Base-by-base conservation (phyloP, 2,888 invertebrate genomes). In the Selenia dentaria region DNA sequence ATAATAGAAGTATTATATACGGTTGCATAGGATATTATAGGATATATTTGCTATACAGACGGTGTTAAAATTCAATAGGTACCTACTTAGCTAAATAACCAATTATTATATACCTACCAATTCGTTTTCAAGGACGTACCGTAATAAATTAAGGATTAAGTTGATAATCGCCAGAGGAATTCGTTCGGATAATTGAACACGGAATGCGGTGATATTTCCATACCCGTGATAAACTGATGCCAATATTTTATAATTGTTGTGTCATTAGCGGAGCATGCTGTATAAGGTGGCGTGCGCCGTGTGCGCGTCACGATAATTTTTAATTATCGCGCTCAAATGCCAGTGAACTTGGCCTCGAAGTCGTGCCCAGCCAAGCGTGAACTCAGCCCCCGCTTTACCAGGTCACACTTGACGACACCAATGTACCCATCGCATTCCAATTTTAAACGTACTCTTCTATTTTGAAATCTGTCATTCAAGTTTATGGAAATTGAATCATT, bases 311-410 rank as follows among this genome's bases (percentile, higher is more conserved):
- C 85, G 85, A 87, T 88, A 86, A 82, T 89, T 89, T 89, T 90
- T 89, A 89, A 89, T 90, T 89, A 89, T 86, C 85, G 85, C 79
- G 74, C 79, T 86, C 83, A 87, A 89, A 89, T 90, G 90, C 89
- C 89, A 89, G 84, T 90, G 89, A 90, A 89, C 89, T 88, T 90
- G 89, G 89, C 83, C 86, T 84, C 79, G 79, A 67, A 78, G 80
- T 72, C 73, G 76, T 73, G 68, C 65, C 66, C 79, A 73, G 75
- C 77, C 70, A 64, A 70, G 70, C 82, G 74, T 76, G 79, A 69
- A 69, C 57, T 54, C 70, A 70, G 74, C 77, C 74, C 74, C 76
- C 74, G 74, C 72, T 71, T 73, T 74, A 77, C 73, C 84, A 79
- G 88, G 88, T 87, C 86, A 78, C 77, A 83, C 79, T 78, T 80